These are phyloP conservation scores for Tethya wilhelma DNA, from an alignment of 37 sponge, comb jelly and placozoan genomes.

Conservation along the genomic window DNA sequence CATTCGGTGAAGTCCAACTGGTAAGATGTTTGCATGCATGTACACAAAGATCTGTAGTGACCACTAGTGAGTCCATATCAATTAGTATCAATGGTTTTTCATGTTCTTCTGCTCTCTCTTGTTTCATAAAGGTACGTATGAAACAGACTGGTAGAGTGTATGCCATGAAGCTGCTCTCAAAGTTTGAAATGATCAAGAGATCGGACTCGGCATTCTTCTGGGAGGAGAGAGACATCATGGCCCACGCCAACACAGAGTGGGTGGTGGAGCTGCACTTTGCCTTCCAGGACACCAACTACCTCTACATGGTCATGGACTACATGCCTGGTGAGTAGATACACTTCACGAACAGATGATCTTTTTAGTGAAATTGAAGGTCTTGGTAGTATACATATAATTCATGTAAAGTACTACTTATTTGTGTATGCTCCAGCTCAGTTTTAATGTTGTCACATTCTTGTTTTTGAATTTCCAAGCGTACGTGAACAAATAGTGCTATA, in stretches of 20 bases:
- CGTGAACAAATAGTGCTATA: no score
- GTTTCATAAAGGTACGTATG: conserved; percentile 82
- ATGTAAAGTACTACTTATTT: no score
- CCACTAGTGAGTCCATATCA: background rate
- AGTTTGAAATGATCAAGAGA: conserved; percentile 96
- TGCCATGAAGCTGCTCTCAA: conserved; percentile 97
- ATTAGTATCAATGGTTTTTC: background rate
- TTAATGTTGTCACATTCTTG: no score
- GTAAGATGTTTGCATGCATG: conserved; percentile 49
- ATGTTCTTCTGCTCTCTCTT: background rate
- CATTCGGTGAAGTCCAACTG: conserved; percentile 98
- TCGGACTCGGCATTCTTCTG: conserved; percentile 99
- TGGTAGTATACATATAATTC: background rate
- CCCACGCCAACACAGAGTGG: conserved; percentile 88
- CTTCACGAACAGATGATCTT: background rate
- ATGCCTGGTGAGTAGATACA: conserved; percentile 82
- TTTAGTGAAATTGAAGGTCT: background rate
- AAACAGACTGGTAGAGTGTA: conserved; percentile 81
- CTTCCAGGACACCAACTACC: conserved; percentile 87
- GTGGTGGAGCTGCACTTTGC: conserved; percentile 94
- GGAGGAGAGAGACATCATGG: conserved; percentile 99
- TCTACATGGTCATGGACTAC: conserved; percentile 99
- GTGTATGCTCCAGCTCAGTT: no score
- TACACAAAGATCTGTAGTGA: background rate
- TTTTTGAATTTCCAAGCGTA: no score